Conservation (phyloP, 2,113 vertebrate genomes). For the Triplophysa rosa region DNA sequence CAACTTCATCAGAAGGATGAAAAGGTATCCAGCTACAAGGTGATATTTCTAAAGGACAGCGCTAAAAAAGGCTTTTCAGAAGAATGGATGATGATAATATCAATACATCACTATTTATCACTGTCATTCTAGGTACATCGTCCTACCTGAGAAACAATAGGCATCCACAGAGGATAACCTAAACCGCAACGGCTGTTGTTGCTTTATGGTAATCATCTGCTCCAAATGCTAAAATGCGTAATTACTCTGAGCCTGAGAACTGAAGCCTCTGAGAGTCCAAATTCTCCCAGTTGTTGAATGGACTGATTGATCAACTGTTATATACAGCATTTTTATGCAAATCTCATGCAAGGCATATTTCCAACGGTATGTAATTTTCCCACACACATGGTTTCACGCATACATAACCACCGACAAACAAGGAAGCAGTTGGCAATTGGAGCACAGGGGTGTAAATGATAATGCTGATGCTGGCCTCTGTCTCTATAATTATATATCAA, state of each 20-base stretch:
- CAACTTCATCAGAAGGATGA: slow-evolving; percentile 3
- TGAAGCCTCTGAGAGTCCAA: not conserved
- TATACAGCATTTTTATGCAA: not conserved
- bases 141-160: slow-evolving; percentile 19
- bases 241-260: slow-evolving; percentile 8
- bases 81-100: slow-evolving; percentile 29
- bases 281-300: not conserved
- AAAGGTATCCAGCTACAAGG: not conserved
- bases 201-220: slow-evolving; percentile 19
- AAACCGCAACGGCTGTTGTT: slow-evolving; percentile 32
- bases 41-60: slow-evolving; percentile 12
- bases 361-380: not conserved
- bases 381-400: not conserved
- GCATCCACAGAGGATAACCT: slow-evolving; percentile 11
- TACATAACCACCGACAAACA: slow-evolving; percentile 2
- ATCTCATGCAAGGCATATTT: not conserved
- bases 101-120: slow-evolving; percentile 38
- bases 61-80: not conserved
- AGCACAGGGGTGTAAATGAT: not conserved
- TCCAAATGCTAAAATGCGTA: slow-evolving; percentile 30
- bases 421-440: not conserved
- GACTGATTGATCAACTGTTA: slow-evolving; percentile 14
- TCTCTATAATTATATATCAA: not conserved
- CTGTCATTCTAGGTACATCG: slow-evolving; percentile 36
- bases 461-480: slow-evolving; percentile 3